Percentiles rank a stretch among this genome's conserved stretches.
Evolutionary conservation across 2,888 invertebrate genomes (phyloP).

Genomic region (Poecilobothrus nobilitatus): DNA sequence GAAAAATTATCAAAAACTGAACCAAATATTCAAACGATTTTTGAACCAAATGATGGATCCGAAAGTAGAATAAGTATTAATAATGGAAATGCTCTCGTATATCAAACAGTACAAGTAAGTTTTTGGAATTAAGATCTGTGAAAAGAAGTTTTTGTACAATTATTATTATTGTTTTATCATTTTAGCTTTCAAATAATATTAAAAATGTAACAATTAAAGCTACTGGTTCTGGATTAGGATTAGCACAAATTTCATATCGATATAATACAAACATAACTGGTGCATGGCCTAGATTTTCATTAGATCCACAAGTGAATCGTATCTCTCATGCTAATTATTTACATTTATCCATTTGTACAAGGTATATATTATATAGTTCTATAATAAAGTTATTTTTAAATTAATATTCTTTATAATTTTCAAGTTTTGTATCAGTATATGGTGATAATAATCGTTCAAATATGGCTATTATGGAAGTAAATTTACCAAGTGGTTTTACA

Average conservation of each 20-base stretch:
- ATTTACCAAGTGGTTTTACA: slow-evolving; percentile 82
- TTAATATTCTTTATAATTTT: slow-evolving; percentile 5
- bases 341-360: slow-evolving; percentile 76
- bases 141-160: not conserved
- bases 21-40: slow-evolving; percentile 50
- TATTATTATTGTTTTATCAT: slow-evolving; percentile 4
- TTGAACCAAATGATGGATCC: slow-evolving; percentile 45
- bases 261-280: slow-evolving; percentile 82
- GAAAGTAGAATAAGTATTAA: slow-evolving; percentile 57
- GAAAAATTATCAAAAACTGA: slow-evolving; percentile 48
- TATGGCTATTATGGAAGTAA: slow-evolving; percentile 84
- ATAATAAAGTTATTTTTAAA: not conserved
- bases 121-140: too few relatives aligned
- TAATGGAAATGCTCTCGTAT: slow-evolving; percentile 68
- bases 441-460: slow-evolving; percentile 51
- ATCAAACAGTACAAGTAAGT: slow-evolving; percentile 66
- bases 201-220: slow-evolving; percentile 66
- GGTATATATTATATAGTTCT: slow-evolving; percentile 43
- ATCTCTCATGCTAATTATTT: slow-evolving; percentile 73
- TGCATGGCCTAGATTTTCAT: slow-evolving; percentile 77
- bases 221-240: slow-evolving; percentile 69
- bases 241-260: slow-evolving; percentile 68
- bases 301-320: slow-evolving; percentile 81
- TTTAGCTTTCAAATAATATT: slow-evolving; percentile 41
- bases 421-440: slow-evolving; percentile 36